A percentile compares a stretch with the other conserved stretches of the same genome.
Conservation (phyloP, 1,140 invertebrate genomes). For the Zeugodacus cucurbitae region DNA sequence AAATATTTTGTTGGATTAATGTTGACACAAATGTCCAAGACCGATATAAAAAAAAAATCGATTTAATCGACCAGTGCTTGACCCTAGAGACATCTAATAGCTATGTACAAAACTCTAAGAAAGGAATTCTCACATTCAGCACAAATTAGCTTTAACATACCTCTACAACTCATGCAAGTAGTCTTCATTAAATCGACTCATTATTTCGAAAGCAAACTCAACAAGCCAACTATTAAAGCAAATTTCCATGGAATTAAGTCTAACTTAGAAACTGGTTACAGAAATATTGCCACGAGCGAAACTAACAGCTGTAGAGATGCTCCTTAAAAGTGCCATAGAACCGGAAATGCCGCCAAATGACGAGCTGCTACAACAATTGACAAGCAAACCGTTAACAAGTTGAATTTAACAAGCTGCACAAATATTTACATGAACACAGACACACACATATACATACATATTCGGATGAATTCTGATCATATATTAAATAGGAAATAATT, state of each 20-base stretch:
- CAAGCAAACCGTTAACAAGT: neutral
- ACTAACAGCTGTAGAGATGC: slow-evolving; percentile 20
- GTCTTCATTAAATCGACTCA: neutral
- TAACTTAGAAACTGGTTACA: neutral
- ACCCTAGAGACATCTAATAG: too few species aligned
- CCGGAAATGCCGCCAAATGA: slow-evolving; percentile 22
- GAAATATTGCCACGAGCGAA: slow-evolving; percentile 4
- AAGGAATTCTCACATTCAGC: too few species aligned
- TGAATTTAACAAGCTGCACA: neutral
- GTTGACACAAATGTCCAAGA: too few species aligned
- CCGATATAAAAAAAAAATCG: too few species aligned
- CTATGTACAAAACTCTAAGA: too few species aligned
- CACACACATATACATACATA: neutral
- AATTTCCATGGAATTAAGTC: neutral
- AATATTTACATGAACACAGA: neutral
- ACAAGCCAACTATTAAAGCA: neutral
- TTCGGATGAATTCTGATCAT: neutral
- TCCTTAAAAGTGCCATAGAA: neutral
- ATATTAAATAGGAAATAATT: neutral
- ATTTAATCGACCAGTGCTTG: too few species aligned
- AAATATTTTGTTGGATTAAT: too few species aligned
- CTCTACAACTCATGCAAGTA: too few species aligned
- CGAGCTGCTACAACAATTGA: neutral
- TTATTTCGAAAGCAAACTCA: neutral
- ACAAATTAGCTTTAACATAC: too few species aligned